Evolutionary conservation across 2,797 vertebrate species (phyloP), one percentile per base, ranked within the genome.

Genomic region (Selene dorsalis): DNA sequence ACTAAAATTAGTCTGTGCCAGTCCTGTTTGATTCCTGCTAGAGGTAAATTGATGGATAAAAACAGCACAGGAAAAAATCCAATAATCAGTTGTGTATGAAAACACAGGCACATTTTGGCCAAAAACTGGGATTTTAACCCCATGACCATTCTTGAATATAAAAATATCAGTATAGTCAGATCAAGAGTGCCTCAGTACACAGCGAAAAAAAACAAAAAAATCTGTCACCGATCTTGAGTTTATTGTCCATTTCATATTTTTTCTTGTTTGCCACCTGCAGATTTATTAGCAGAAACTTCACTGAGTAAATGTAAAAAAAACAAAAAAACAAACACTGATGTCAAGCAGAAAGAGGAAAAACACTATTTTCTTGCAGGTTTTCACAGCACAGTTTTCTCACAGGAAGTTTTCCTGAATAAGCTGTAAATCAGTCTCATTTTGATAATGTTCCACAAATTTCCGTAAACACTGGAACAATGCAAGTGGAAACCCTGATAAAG

Each of bases 181-280:
- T 52, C 38, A 10, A 53, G 0, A 5, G 30, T 24, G 20, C 18
- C 45, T 10, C 10, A 60, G 18, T 67, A 14, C 13, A 38, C 6
- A 32, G 35, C 8, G n/a, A 22, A 70, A 75, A 6, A 75, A n/a
- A n/a, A n/a, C n/a, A n/a, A n/a, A 32, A 28, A 5, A 60, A 59
- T n/a, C 2, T 26, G 6, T 45, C 69, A 26, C 18, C 60, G 7
- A 43, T 20, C n/a, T 17, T 39, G 3, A 61, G 39, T 24, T 2
- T 66, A 14, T 22, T 69, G 12, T 63, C 12, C 32, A 50, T 4
- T 57, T 5, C n/a, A 39, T 14, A 26, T 6, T 53, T 67, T 24
- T 35, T 11, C 11, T 11, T 18, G 60, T 14, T n/a, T 39, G 0
- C 26, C 43, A 58, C 9, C 9, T 24, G 38, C 6, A 58, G 67